A percentile compares a stretch with the other conserved stretches of the same genome.
phyloP scores from a whole-genome alignment of 2,113 vertebrate species.

The Hydropotes inermis region DNA sequence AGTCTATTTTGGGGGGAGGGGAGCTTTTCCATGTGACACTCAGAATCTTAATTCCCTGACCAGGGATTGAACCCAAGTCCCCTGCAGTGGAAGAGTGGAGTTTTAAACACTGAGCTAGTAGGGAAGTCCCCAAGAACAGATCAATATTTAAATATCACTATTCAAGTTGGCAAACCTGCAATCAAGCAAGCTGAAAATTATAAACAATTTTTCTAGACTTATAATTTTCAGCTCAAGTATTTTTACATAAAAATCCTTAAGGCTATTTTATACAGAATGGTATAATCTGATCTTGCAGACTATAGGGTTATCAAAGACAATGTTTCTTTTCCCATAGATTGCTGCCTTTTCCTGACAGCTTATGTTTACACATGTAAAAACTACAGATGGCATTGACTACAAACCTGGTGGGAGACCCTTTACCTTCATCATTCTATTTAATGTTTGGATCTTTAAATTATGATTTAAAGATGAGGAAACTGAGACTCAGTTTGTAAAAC shows the following conservation, averaged over 20 bases:
- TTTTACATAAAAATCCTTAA: background rate
- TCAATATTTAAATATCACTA: background rate
- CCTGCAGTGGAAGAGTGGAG: background rate
- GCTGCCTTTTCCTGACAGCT: background rate
- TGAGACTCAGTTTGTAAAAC: background rate
- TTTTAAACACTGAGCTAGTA: background rate
- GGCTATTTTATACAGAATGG: background rate
- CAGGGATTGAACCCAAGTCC: background rate
- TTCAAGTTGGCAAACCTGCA: background rate
- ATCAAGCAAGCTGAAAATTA: background rate
- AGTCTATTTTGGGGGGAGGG: rapidly evolving
- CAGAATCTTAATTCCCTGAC: background rate
- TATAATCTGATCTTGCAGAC: background rate
- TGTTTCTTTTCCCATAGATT: background rate
- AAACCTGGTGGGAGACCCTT: background rate
- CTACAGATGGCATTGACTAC: background rate
- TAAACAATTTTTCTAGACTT: background rate
- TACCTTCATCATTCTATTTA: background rate
- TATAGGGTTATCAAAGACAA: background rate
- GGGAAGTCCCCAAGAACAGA: background rate
- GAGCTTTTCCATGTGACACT: background rate
- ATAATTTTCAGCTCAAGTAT: background rate
- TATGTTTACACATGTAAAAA: background rate
- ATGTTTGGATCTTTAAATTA: background rate
- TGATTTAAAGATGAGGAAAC: background rate